Base-by-base conservation (phyloP, 2,797 vertebrate species). In the Melanotaenia pygmaea region DNA sequence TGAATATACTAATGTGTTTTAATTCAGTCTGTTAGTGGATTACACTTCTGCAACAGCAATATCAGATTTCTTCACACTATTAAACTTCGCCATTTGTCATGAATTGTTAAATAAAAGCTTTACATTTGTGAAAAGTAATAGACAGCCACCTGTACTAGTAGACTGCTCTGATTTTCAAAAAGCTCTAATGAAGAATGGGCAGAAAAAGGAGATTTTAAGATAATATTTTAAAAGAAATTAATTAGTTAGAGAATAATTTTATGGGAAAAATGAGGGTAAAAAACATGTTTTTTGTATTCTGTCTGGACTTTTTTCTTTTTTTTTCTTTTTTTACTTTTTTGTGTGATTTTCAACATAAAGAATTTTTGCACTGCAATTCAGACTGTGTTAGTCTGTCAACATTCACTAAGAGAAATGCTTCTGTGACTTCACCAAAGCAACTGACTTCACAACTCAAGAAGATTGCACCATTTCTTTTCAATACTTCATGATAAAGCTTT, bases 1-100 rank as follows among this genome's bases (percentile, higher is more conserved):
- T 84, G 70, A 81, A 76, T 74, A 50, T 24, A 60, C 57, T 70
- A 78, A 72, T 78, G 30, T 73, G 66, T 77, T 83, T 51, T 63
- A 26, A 79, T 86, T 34, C 65, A 65, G 79, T n/a, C 20, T 47
- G 45, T 47, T 80, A 58, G 78, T 66, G 72, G 72, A 67, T 63
- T 6, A 70, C 70, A 76, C 34, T 62, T 65, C 57, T n/a, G 24
- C 3, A 70, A 45, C 43, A 77, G 71, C 66, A 72, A 51, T 38
- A 60, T 57, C 28, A 56, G 61, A 68, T 67, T 54, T 64, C 50
- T 63, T 72, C 30, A 45, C 20, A 64, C 32, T 24, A 3, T 24
- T 24, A 10, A 70, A 40, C 64, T 35, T 26, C 1, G 0, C 1
- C 3, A 18, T 76, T 72, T 79, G 12, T 61, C 30, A 18, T 66